A percentile compares a stretch with the other conserved stretches of the same genome.
Evolutionary conservation across 2,888 invertebrate species (phyloP).

Genomic region (Andrena flavipes): DNA sequence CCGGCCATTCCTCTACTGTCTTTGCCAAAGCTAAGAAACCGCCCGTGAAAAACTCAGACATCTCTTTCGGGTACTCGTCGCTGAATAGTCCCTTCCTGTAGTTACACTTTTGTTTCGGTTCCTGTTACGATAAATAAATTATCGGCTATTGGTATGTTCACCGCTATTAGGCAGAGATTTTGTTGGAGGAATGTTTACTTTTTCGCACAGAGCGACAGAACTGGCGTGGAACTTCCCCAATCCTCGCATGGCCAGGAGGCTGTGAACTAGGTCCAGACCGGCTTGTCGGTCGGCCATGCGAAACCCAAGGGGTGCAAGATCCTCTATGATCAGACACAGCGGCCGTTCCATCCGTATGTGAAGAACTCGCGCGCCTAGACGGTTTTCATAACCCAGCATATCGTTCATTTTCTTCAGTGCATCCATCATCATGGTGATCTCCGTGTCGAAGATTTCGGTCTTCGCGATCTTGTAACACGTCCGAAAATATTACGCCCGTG

Average conservation of each 20-base stretch:
- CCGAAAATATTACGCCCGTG: neutral
- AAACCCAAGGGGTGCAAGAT: slow-evolving; percentile 86
- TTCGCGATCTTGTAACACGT: slow-evolving; percentile 70
- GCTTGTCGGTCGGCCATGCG: slow-evolving; percentile 86
- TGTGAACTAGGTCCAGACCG: slow-evolving; percentile 87
- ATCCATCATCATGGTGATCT: slow-evolving; percentile 79
- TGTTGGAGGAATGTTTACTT: slow-evolving; percentile 79
- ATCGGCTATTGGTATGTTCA: neutral
- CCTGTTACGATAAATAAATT: slow-evolving; percentile 59
- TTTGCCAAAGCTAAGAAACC: slow-evolving; percentile 60
- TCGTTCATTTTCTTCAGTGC: slow-evolving; percentile 78
- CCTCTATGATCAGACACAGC: slow-evolving; percentile 86
- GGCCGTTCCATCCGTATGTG: slow-evolving; percentile 80
- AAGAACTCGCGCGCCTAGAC: slow-evolving; percentile 78
- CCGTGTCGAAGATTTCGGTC: slow-evolving; percentile 73
- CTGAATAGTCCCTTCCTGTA: slow-evolving; percentile 74
- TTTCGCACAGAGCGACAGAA: slow-evolving; percentile 86
- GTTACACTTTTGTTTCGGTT: slow-evolving; percentile 67
- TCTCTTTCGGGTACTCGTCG: slow-evolving; percentile 40
- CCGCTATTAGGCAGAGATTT: neutral
- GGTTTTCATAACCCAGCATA: slow-evolving; percentile 63
- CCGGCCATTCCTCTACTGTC: slow-evolving; percentile 34
- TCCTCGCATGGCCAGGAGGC: slow-evolving; percentile 85
- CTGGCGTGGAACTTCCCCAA: slow-evolving; percentile 87
- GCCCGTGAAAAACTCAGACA: slow-evolving; percentile 63